Conservation (phyloP, 1,140 invertebrate genomes). For the Pentalonia nigronervosa region DNA sequence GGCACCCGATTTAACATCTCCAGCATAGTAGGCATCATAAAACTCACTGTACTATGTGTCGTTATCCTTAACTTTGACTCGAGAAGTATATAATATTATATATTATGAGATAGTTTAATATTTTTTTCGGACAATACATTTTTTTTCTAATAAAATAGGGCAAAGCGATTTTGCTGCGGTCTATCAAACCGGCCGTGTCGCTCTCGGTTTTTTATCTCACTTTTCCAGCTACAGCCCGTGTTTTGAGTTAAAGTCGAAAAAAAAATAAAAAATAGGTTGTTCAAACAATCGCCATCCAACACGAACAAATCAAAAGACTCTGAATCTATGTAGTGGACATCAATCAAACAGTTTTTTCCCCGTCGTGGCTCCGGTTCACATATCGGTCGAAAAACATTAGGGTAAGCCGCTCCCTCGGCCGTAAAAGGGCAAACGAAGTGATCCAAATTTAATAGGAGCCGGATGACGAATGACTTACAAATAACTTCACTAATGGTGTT, state of each 20-base stretch:
- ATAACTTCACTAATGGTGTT: constrained; percentile 41
- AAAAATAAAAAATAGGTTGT: not conserved
- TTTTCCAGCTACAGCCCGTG: not conserved
- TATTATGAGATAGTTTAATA: not conserved
- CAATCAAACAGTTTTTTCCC: constrained; percentile 49
- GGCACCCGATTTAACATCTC: not conserved
- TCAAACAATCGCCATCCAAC: constrained; percentile 45
- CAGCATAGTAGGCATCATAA: not conserved
- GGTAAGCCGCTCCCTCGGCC: not conserved
- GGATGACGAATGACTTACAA: constrained; percentile 46
- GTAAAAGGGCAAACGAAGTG: constrained; percentile 11
- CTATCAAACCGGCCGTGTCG: not conserved
- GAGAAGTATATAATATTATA: not conserved
- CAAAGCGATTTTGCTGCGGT: not conserved
- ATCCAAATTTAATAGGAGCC: constrained; percentile 48
- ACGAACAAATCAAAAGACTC: constrained; percentile 32
- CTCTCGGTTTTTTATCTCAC: constrained; percentile 24
- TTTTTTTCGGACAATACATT: not conserved
- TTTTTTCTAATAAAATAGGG: not conserved
- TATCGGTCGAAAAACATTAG: constrained; percentile 45
- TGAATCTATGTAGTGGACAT: constrained; percentile 8
- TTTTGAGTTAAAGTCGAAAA: not conserved
- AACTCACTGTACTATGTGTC: too few species aligned
- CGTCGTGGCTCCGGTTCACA: not conserved
- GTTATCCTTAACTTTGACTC: not conserved